phyloP scores from a whole-genome alignment of 2,113 vertebrate species.

The Chiloscyllium plagiosum region DNA sequence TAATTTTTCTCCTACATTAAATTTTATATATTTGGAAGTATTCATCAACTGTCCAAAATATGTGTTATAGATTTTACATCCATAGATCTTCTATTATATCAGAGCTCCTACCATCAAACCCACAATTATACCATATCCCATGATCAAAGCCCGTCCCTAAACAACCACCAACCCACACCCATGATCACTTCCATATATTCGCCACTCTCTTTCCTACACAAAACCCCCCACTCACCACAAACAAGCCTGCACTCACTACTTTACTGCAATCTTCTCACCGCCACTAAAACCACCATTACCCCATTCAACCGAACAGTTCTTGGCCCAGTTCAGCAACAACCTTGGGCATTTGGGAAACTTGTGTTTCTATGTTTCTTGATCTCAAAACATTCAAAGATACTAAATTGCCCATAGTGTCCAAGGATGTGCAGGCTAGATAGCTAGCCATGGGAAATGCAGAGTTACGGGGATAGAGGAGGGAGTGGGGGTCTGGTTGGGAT shows the following conservation, averaged over 20 bases:
- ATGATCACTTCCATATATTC: neutral
- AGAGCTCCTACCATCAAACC: neutral
- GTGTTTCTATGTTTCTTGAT: neutral
- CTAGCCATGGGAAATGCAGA: too few species aligned
- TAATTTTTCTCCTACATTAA: neutral
- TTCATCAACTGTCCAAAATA: neutral
- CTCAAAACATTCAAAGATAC: neutral
- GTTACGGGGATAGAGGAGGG: too few species aligned
- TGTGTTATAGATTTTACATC: neutral
- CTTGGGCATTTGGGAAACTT: neutral
- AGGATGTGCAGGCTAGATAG: too few species aligned
- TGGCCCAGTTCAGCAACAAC: neutral
- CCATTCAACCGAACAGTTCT: neutral
- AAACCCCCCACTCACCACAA: too few species aligned
- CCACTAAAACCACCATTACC: too few species aligned
- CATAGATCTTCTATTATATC: neutral
- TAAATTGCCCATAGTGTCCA: too few species aligned
- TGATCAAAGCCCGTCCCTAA: too few species aligned
- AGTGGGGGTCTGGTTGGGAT: too few species aligned
- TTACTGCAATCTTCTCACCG: too few species aligned
- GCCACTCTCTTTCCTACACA: too few species aligned
- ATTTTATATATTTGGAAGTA: neutral
- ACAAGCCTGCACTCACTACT: too few species aligned
- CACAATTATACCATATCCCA: neutral
- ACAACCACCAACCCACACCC: neutral